Percentiles rank a stretch among this genome's conserved stretches.
Evolutionary conservation across 2,113 vertebrate genomes (phyloP).

Genomic region (Nematolebias whitei): DNA sequence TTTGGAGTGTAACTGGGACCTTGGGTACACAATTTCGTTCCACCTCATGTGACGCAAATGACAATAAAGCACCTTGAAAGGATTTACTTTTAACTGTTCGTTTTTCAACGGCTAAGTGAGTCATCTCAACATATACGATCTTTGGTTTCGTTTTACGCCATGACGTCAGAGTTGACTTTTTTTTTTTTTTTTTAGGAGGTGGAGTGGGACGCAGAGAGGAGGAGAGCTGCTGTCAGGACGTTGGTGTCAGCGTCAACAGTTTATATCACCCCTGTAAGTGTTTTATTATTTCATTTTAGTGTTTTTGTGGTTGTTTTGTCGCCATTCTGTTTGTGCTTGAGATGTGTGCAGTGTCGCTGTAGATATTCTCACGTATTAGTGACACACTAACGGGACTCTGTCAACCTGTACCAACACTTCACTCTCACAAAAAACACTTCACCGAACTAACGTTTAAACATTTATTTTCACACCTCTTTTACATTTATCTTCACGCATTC

Average conservation of each 20-base stretch:
- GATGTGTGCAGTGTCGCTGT: slow-evolving; percentile 6
- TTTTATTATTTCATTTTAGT: background rate
- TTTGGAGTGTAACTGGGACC: no score
- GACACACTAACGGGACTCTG: slow-evolving; percentile 63
- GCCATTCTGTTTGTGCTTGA: background rate
- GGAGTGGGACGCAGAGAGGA: slow-evolving; percentile 18
- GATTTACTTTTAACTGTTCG: background rate
- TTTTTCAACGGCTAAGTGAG: background rate
- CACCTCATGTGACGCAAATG: no score
- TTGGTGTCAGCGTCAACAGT: slow-evolving; percentile 41
- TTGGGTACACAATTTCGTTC: no score
- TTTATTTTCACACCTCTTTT: background rate
- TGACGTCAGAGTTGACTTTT: slow-evolving; percentile 32
- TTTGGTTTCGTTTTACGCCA: slow-evolving; percentile 22
- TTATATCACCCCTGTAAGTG: slow-evolving; percentile 61
- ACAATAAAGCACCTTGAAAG: no score
- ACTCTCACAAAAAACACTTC: background rate
- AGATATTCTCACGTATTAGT: slow-evolving; percentile 28
- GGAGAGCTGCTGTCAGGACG: slow-evolving; percentile 20
- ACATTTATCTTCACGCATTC: background rate
- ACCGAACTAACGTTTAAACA: background rate
- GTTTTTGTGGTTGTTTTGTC: background rate
- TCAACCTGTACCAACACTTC: slow-evolving; percentile 49
- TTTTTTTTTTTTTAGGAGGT: no score
- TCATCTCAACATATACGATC: slow-evolving; percentile 5